Evolutionary conservation across 1,140 invertebrate genomes (phyloP).

Genomic region (Harpegnathos saltator): DNA sequence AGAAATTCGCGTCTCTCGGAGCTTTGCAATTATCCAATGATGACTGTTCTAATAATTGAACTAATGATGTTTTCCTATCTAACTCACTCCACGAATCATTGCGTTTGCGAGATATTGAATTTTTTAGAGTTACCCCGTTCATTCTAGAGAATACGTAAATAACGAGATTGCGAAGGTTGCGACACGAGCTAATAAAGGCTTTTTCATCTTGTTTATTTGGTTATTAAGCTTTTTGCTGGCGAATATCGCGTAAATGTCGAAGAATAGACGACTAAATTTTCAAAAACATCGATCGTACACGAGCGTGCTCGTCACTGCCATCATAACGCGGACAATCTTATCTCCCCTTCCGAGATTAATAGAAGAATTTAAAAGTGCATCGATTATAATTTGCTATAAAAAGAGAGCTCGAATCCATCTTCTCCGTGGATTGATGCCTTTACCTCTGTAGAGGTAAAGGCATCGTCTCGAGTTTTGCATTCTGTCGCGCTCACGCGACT

Average conservation of each 20-base stretch:
- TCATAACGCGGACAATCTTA: constrained; percentile 59
- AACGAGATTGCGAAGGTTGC: background rate
- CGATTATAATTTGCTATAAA: constrained; percentile 41
- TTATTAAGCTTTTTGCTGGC: background rate
- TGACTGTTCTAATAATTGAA: background rate
- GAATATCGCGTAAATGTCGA: constrained; percentile 19
- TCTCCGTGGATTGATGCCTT: background rate
- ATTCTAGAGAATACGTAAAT: background rate
- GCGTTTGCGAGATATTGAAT: background rate
- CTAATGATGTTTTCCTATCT: background rate
- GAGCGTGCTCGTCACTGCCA: constrained; percentile 22
- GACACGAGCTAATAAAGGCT: constrained; percentile 1
- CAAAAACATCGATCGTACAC: constrained; percentile 17
- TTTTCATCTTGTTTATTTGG: background rate
- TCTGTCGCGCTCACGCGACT: background rate
- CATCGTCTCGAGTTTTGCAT: background rate
- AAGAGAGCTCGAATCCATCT: background rate
- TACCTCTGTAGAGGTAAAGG: background rate
- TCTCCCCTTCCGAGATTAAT: constrained; percentile 43
- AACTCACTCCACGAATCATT: background rate
- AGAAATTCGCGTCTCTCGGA: background rate
- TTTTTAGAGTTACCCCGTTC: background rate
- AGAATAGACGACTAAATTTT: constrained; percentile 41
- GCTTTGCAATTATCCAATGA: background rate
- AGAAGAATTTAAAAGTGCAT: constrained; percentile 43